A percentile compares a stretch with the other conserved stretches of the same genome.
Conservation (phyloP, 1,140 invertebrate genomes). For the Dendrolimus kikuchii region DNA sequence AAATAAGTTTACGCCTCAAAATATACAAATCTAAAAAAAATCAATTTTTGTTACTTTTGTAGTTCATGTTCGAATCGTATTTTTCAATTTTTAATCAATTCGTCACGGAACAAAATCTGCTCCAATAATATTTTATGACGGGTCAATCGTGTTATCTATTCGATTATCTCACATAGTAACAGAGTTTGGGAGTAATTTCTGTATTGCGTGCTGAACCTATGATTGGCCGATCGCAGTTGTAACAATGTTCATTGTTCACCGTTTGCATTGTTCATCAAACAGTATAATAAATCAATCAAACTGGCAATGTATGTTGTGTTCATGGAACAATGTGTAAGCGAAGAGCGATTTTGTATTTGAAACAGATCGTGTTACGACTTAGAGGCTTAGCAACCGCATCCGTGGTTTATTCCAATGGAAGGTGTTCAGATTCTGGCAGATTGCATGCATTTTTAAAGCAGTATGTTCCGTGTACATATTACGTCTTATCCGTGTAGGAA, state of each 20-base stretch:
- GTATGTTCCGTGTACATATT: too few relatives aligned
- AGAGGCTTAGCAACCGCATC: too few relatives aligned
- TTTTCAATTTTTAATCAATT: neutral
- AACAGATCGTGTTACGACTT: neutral
- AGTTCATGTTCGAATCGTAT: neutral
- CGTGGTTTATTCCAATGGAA: too few relatives aligned
- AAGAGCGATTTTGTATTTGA: neutral
- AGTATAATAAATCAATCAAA: constrained; percentile 62
- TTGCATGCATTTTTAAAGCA: too few relatives aligned
- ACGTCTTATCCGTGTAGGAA: too few relatives aligned
- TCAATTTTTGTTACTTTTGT: too few relatives aligned
- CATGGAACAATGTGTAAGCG: constrained; percentile 17
- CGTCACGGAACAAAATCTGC: too few relatives aligned
- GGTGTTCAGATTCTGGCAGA: too few relatives aligned
- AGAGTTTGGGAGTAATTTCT: constrained; percentile 9
- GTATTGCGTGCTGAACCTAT: constrained; percentile 12
- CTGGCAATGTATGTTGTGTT: constrained; percentile 28
- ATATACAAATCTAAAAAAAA: too few relatives aligned
- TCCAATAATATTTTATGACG: too few relatives aligned
- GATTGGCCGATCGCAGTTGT: constrained; percentile 14
- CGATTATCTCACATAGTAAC: constrained; percentile 1
- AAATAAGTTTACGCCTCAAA: too few relatives aligned
- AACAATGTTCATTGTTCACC: constrained; percentile 40
- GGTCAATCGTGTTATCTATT: too few relatives aligned
- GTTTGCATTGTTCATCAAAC: constrained; percentile 40